Base-by-base conservation (phyloP, 2,888 invertebrate genomes). In the Seira sanloemensis region DNA sequence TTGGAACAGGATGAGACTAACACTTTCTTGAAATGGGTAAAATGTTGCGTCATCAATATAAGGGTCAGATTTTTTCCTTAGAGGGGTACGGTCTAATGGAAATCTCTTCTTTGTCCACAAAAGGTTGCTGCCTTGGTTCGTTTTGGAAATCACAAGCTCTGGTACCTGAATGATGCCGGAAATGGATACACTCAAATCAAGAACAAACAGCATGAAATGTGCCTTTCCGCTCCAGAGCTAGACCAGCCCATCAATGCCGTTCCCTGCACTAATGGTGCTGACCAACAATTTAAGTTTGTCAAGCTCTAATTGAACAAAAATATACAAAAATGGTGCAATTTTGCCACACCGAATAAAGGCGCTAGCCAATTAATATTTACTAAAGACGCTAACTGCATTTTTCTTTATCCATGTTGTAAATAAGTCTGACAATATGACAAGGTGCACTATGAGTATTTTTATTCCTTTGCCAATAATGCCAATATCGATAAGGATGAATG, bases 161-260 rank as follows among this genome's bases (percentile, higher is more conserved):
- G 87, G 87, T 86, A 87, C 68, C 27, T 87, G 68, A 69, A 83
- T 25, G 86, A 86, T 76, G 87, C 86, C 69, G 87, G 87, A 16
- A 58, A 78, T n/a, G 86, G 80, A 1, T 85, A 71, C 37, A 84
- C 83, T 9, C 79, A 77, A 58, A 81, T 87, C 68, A 86, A 85
- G 74, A 86, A 86, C 78, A 85, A 83, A 21, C 54, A 68, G 4
- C 79, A 78, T 54, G 83, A 85, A 1, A 77, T 78, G 21, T 87
- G 87, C 37, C 24, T 87, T 21, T 18, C 74, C 18, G 58, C 80
- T 1, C 18, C n/a, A 5, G 87, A 75, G 80, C 4, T 66, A 12
- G 65, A 75, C 19, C 25, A 54, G 26, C 16, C 62, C 0, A 67
- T 81, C 25, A 24, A 2, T 2, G 73, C 81, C 24, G 62, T 24